Evolutionary conservation across 1,140 invertebrate genomes (phyloP), one percentile per base, ranked within the genome.

Genomic region (Drosophila parvula): DNA sequence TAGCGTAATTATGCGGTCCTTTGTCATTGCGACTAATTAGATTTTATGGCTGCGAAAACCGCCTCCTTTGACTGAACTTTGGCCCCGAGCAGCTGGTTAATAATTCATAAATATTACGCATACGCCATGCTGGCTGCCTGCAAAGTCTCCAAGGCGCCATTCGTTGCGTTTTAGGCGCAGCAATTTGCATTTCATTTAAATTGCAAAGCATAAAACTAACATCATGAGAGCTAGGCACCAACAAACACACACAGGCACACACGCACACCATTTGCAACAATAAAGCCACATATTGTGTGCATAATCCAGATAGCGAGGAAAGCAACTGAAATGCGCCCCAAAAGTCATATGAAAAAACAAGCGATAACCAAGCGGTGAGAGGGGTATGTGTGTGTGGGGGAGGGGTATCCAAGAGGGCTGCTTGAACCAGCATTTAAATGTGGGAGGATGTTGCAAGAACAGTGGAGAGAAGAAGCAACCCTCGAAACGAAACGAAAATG

Each of bases 321-420:
- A 58, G 70, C 59, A 57, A 30, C 55, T 47, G 36, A 77, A 82
- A 85, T 85, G 74, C 81, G 63, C 74, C 83, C 82, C 83, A 86
- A 82, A 88, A 86, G 83, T 77, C 83, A 88, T 88, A 86, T 86
- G 83, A 88, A 86, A 88, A 88, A 88, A 89, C 83, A 88, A 65
- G 80, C 83, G 83, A 88, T 86, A 86, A 77, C 79, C 60, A 60
- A 74, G 32, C 14, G 64, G 60, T 58, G 53, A 41, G 51, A 53
- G 41, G n/a, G n/a, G n/a, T n/a, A 36, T 22, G 22, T 2, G 22
- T 22, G 28, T 16, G 43, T n/a, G 22, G 9, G 30, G 14, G 4
- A 18, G 57, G n/a, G n/a, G n/a, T n/a, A n/a, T 48, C 40, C 34
- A 12, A 36, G 50, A 22, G 58, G 41, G 16, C 32, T 41, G 50